These are phyloP conservation scores for Suncus etruscus DNA, from an alignment of 2,113 vertebrate genomes.

Conservation along the genomic window DNA sequence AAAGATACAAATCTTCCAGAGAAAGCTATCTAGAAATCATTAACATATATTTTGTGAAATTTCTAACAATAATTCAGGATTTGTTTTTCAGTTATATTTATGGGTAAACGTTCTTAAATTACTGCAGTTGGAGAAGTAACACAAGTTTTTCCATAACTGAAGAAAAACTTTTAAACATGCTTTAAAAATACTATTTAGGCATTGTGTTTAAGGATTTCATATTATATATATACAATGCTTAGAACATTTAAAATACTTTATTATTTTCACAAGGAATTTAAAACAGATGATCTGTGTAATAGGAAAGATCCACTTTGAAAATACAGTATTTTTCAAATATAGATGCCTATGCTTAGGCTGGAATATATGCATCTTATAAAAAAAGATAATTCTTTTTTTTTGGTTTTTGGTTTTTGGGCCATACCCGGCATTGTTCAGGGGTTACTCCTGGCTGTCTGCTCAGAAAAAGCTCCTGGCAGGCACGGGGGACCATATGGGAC, in stretches of 20 bases:
- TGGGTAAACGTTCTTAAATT: conserved; percentile 20
- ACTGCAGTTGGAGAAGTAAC: conserved; percentile 15
- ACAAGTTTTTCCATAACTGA: background rate
- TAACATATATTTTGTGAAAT: conserved; percentile 46
- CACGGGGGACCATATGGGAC: no score
- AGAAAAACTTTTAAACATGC: background rate
- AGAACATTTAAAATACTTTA: conserved; percentile 55
- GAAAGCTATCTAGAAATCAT: conserved; percentile 18
- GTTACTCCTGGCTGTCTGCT: no score
- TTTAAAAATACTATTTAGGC: background rate
- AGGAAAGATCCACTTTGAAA: conserved; percentile 32
- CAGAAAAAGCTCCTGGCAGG: no score
- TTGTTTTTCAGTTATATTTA: background rate
- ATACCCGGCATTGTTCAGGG: no score
- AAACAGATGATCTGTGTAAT: conserved; percentile 50
- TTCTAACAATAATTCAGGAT: conserved; percentile 3
- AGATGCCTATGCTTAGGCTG: background rate
- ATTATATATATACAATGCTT: conserved; percentile 34
- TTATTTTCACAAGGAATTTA: conserved; percentile 69
- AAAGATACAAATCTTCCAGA: conserved; percentile 31
- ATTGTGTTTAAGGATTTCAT: conserved; percentile 33
- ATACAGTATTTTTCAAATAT: conserved; percentile 3
- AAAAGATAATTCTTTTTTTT: conserved; percentile 54
- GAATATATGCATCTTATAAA: background rate
- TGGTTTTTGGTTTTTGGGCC: no score